These are phyloP conservation scores for Julus scanicus DNA, from an alignment of 2,888 invertebrate genomes.

Conservation along the genomic window DNA sequence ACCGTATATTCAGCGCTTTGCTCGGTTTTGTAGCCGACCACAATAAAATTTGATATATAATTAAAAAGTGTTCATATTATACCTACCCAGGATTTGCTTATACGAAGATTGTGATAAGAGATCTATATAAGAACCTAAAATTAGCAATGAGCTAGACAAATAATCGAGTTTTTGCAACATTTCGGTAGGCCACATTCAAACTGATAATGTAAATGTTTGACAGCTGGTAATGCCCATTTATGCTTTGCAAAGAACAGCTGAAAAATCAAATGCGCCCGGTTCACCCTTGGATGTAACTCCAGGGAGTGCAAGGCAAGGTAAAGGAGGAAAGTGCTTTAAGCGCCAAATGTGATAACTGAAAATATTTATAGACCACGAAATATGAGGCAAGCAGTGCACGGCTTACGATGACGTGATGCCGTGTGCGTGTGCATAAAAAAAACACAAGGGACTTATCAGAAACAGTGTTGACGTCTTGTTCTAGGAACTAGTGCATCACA, in stretches of 20 bases:
- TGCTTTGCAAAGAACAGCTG: conserved; percentile 4
- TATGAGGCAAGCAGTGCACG: neutral
- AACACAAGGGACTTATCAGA: conserved; percentile 16
- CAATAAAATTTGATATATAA: no score
- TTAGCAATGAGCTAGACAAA: no score
- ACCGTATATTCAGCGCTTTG: no score
- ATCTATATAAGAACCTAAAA: no score
- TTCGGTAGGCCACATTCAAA: neutral
- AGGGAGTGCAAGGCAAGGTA: no score
- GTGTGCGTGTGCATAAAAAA: neutral
- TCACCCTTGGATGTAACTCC: neutral
- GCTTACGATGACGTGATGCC: neutral
- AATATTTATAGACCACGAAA: conserved; percentile 10
- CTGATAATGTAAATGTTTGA: neutral
- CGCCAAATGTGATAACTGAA: conserved; percentile 25
- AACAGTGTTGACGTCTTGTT: conserved; percentile 15
- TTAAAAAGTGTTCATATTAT: no score
- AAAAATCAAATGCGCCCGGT: conserved; percentile 8
- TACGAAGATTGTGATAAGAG: no score
- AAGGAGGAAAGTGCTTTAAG: conserved; percentile 19
- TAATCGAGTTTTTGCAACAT: no score
- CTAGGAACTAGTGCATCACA: neutral
- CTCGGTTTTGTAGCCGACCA: no score
- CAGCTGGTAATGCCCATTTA: neutral
- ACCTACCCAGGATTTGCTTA: no score